Base-by-base conservation (phyloP, 2,113 vertebrate genomes). In the Miniopterus natalensis region DNA sequence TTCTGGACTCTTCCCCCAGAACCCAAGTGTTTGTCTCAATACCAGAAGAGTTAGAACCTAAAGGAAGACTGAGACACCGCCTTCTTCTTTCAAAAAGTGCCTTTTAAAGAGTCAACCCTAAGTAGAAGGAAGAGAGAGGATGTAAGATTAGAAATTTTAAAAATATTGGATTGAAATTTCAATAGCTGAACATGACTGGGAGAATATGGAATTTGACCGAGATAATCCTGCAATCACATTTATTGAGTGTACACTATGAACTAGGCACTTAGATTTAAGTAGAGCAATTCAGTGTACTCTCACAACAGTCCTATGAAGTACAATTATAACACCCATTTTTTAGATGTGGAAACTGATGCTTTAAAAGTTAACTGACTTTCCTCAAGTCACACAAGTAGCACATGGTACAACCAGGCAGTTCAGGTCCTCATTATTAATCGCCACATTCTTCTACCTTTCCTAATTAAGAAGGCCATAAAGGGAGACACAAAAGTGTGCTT, bases 81-180 rank as follows among this genome's bases (percentile, higher is more conserved):
- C n/a, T 65, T n/a, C 12, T 74, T 80, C 20, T 81, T 81, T 53
- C 96, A 71, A 92, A 88, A 17, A 74, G 23, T 66, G 88, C 6
- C 21, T 10, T 90, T 15, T 63, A 79, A 63, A 90, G 14, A 6
- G 12, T 90, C 42, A 92, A 61, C 80, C 6, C 29, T 73, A 47
- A 71, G 81, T 7, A 65, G 29, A 17, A 6, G 73, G 42, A 91
- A 45, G n/a, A 84, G n/a, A 84, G 9, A 81, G 13, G 15, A 84
- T 53, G 61, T 1, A 14, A 29, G 42, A 78, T 84, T 70, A 12
- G 2, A 83, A 31, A 74, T 68, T 93, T 83, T 11, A 29, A 87
- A 75, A 74, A 78, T 45, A 68, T 27, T 73, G 27, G 6, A 36
- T n/a, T 14, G 42, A 88, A 9, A 70, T 65, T 88, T 74, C 11